Evolutionary conservation across 2,113 vertebrate species (phyloP).

Genomic region (Xiphias gladius): DNA sequence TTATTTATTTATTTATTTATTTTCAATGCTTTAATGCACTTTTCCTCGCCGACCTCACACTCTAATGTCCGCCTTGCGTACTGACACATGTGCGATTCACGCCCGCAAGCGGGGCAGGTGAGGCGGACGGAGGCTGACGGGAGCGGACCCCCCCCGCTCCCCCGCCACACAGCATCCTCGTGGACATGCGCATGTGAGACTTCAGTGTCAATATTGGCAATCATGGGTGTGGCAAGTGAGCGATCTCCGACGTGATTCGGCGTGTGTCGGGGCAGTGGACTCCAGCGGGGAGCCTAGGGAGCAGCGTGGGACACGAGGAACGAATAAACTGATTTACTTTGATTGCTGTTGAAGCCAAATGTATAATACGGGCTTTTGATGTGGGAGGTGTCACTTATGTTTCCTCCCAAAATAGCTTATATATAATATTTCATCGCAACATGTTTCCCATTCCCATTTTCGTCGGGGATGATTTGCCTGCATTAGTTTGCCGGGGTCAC

Average conservation of each 20-base stretch:
- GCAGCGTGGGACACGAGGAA: not conserved
- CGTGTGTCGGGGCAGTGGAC: not conserved
- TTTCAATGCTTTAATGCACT: not conserved
- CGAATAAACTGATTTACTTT: not conserved
- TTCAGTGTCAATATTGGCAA: conserved; percentile 68
- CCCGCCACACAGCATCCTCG: conserved; percentile 35
- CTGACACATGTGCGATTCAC: not conserved
- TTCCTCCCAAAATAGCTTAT: not conserved
- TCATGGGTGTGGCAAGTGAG: conserved; percentile 79
- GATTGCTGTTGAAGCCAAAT: not conserved
- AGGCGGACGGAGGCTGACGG: conserved; percentile 7
- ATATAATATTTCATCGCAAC: not conserved
- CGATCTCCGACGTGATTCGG: conserved; percentile 58
- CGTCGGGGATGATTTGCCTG: not conserved
- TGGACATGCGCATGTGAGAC: conserved; percentile 62
- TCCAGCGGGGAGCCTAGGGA: not conserved
- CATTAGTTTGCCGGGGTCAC: not conserved
- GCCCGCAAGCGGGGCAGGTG: not conserved
- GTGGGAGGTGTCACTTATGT: too few species aligned
- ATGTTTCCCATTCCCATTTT: not conserved
- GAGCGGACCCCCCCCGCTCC: not conserved
- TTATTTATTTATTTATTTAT: too few species aligned
- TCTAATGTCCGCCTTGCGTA: not conserved
- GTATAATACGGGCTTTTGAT: not conserved
- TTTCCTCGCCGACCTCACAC: not conserved